Percentiles rank a stretch among this genome's conserved stretches.
phyloP scores from a whole-genome alignment of 2,888 invertebrate genomes.

The Diarsia brunnea region DNA sequence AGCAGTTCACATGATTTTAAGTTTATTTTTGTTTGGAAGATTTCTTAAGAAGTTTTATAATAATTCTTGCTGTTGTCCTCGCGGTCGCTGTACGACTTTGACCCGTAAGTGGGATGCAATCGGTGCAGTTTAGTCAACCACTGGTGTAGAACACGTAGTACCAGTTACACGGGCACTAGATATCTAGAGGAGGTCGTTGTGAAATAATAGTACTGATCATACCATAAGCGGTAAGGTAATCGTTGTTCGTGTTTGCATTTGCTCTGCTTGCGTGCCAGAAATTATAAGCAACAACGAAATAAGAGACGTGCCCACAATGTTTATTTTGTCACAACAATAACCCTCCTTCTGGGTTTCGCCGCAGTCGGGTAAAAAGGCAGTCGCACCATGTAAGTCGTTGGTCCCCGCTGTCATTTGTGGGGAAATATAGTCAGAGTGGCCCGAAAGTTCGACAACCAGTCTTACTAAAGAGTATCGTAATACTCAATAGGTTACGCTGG shows the following conservation, averaged over 20 bases:
- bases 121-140: slow-evolving; percentile 58
- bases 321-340: neutral
- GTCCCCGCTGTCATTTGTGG: too few species aligned
- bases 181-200: slow-evolving; percentile 50
- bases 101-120: slow-evolving; percentile 62
- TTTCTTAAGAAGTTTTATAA: slow-evolving; percentile 64
- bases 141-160: slow-evolving; percentile 49
- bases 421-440: too few species aligned
- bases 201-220: slow-evolving; percentile 59
- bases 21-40: slow-evolving; percentile 42
- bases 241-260: slow-evolving; percentile 16
- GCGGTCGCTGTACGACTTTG: slow-evolving; percentile 66
- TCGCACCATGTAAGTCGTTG: neutral
- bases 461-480: too few species aligned
- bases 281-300: neutral
- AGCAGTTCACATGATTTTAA: slow-evolving; percentile 34
- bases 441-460: too few species aligned
- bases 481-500: too few species aligned
- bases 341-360: too few species aligned
- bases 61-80: slow-evolving; percentile 47
- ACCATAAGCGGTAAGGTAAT: slow-evolving; percentile 46
- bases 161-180: slow-evolving; percentile 53
- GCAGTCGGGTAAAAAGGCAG: too few species aligned
- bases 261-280: neutral
- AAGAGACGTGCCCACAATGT: neutral